phyloP scores from a whole-genome alignment of 2,888 invertebrate genomes.

The Stenodema calcarata region DNA sequence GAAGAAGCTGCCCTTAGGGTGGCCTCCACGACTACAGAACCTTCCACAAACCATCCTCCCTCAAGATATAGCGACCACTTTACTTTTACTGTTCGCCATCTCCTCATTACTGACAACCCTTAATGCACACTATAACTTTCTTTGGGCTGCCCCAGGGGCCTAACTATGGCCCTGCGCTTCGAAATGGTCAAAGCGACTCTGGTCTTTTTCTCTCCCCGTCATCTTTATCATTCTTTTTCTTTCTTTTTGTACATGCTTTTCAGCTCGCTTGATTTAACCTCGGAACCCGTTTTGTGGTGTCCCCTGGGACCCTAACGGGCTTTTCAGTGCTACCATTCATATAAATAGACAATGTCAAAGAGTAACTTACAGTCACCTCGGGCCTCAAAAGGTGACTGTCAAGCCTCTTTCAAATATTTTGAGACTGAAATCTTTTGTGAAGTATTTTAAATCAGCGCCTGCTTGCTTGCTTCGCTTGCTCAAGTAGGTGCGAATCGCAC shows the following conservation, averaged over 20 bases:
- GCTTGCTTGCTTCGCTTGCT: too few species aligned
- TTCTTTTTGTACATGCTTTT: background rate
- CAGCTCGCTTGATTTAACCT: background rate
- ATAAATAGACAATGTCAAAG: background rate
- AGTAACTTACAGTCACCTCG: background rate
- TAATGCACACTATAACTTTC: constrained; percentile 44
- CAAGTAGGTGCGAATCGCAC: too few species aligned
- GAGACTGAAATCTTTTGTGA: background rate
- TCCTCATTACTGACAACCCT: constrained; percentile 42
- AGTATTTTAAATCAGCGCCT: too few species aligned
- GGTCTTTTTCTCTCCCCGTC: background rate
- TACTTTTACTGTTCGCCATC: constrained; percentile 40
- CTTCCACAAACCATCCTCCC: background rate
- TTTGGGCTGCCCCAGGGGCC: constrained; percentile 2
- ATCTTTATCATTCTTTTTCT: background rate
- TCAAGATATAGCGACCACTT: constrained; percentile 46
- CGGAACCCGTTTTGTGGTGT: background rate
- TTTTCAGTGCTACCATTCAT: background rate
- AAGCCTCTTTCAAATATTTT: background rate
- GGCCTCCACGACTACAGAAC: background rate
- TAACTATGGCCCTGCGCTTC: background rate
- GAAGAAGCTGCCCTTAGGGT: constrained; percentile 29
- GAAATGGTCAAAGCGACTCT: background rate
- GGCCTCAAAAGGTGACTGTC: background rate
- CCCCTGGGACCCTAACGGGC: background rate